Base-by-base conservation (phyloP, 2,888 invertebrate genomes). In the Colostygia pectinataria region DNA sequence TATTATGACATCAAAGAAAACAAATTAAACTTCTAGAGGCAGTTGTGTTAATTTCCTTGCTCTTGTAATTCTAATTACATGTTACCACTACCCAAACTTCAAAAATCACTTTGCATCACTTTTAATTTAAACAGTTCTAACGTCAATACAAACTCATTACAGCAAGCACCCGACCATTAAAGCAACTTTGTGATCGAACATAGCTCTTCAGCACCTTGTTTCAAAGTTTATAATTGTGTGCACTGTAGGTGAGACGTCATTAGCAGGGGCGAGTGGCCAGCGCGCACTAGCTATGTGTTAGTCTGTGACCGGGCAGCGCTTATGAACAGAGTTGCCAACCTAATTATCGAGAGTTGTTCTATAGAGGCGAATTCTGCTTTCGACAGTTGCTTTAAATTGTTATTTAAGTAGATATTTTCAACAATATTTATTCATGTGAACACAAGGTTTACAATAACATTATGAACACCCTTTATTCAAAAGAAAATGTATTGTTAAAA, bases 161-260 rank as follows among this genome's bases (percentile, higher is more conserved):
- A 31, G 33, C 12, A 14, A 33, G 14, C 10, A 25, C 18, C 13
- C 7, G 3, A 28, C 15, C 25, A 25, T 34, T 42, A 5, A 6
- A 23, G 1, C 4, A 29, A 8, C 23, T 10, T 27, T 10, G 4
- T 28, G 29, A 42, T 32, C 27, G 40, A 40, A 40, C 32, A 36
- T 41, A 37, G 44, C 40, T 36, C 36, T 40, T 18, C 15, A 20
- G 3, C 23, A 31, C 25, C 40, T 45, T 28, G 24, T 28, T 37
- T 24, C 32, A 41, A 51, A 51, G 45, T 51, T 41, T 45, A 51
- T 51, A 41, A 51, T 33, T 41, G 37, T 25, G 27, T 29, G 27
- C 31, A 18, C 44, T 32, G 45, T 3, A 37, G 36, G 44, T 29
- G 43, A 44, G 44, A 40, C 44, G 39, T 36, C 34, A 34, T 49